These are phyloP conservation scores for Oryctolagus cuniculus DNA, from an alignment of 2,113 vertebrate genomes.

Conservation along the genomic window DNA sequence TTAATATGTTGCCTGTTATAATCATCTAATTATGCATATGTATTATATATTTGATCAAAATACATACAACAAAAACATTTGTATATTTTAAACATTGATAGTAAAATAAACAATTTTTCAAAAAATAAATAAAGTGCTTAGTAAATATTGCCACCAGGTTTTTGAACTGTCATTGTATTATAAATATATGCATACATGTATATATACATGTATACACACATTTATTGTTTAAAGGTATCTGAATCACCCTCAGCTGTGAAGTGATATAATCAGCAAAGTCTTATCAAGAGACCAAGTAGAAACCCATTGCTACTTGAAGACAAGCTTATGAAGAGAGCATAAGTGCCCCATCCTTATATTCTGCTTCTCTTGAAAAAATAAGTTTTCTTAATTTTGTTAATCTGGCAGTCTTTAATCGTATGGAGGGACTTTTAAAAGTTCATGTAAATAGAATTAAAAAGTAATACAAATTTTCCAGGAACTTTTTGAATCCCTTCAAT, in stretches of 20 bases:
- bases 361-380: not conserved
- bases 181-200: not conserved
- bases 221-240: not conserved
- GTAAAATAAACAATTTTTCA: not conserved
- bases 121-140: not conserved
- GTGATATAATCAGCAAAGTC: not conserved
- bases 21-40: not conserved
- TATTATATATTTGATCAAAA: not conserved
- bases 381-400: constrained; percentile 15
- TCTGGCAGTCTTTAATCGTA: not conserved
- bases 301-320: not conserved
- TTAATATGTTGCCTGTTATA: not conserved
- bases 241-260: not conserved
- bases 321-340: not conserved
- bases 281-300: not conserved
- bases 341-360: not conserved
- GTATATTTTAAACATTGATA: not conserved
- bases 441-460: too few relatives aligned
- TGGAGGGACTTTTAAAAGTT: too few relatives aligned
- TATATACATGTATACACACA: not conserved
- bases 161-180: not conserved
- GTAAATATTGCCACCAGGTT: not conserved
- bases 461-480: too few relatives aligned
- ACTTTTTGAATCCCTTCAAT: too few relatives aligned
- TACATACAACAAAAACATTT: not conserved